phyloP scores from a whole-genome alignment of 2,113 vertebrate genomes.

The Aegypius monachus region DNA sequence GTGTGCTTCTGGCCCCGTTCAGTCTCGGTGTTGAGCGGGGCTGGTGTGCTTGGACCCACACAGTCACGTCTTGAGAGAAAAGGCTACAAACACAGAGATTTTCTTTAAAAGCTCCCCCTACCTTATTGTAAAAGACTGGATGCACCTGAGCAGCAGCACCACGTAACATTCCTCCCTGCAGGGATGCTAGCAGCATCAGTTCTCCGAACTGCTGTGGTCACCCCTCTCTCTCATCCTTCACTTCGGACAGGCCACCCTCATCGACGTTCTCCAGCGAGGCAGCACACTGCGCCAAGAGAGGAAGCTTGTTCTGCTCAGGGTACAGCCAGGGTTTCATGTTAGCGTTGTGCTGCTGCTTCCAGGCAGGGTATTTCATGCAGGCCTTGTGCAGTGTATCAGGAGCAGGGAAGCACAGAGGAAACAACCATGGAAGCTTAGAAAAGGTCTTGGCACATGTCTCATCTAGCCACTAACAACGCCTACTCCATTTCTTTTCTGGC shows the following conservation, averaged over 20 bases:
- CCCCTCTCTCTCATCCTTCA: conserved; percentile 45
- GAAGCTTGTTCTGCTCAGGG: conserved; percentile 74
- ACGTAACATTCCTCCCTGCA: neutral
- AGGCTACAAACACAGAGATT: neutral
- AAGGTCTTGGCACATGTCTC: neutral
- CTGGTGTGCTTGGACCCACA: neutral
- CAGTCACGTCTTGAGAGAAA: neutral
- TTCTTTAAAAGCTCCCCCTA: neutral
- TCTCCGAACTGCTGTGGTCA: conserved; percentile 42
- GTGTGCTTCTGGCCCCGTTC: neutral
- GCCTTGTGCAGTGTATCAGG: conserved; percentile 66
- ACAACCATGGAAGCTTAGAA: neutral
- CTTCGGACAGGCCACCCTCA: conserved; percentile 63
- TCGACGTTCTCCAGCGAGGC: conserved; percentile 80
- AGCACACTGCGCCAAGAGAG: conserved; percentile 66
- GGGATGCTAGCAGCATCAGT: neutral
- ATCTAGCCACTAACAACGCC: neutral
- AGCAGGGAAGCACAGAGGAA: neutral
- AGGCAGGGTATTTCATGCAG: conserved; percentile 67
- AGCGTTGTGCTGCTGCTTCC: conserved; percentile 73
- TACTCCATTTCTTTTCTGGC: neutral
- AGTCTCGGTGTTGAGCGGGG: too few relatives aligned
- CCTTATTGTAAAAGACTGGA: neutral
- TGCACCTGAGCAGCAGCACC: neutral
- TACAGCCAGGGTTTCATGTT: conserved; percentile 76